These are phyloP conservation scores for Drosophila persimilis DNA, from an alignment of 1,140 invertebrate species.

Conservation along the genomic window DNA sequence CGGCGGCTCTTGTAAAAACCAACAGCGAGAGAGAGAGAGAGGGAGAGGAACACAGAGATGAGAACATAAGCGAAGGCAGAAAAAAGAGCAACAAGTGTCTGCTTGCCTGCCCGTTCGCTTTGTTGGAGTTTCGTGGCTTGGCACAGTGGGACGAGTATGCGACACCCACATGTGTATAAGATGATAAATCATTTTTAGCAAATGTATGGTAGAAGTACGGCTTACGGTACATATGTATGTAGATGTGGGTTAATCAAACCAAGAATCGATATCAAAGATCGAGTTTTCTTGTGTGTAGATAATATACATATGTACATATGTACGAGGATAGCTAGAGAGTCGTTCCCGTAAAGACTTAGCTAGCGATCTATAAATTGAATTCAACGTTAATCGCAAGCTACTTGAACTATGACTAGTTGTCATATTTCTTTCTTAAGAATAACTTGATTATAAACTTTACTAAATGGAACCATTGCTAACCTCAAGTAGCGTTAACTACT, in stretches of 20 bases:
- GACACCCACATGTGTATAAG: no score
- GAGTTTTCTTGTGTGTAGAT: no score
- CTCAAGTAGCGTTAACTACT: constrained; percentile 4
- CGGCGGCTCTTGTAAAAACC: constrained; percentile 33
- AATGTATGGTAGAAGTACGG: background rate
- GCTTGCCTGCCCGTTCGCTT: background rate
- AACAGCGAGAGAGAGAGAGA: constrained; percentile 2
- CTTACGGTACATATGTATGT: no score
- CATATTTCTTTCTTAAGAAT: background rate
- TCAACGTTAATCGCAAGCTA: no score
- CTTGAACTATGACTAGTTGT: no score
- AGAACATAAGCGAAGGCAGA: background rate
- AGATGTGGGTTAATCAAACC: no score
- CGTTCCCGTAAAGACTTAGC: no score
- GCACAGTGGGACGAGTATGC: constrained; percentile 1
- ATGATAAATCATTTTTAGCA: background rate
- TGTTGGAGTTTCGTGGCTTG: constrained; percentile 35
- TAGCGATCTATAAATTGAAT: no score
- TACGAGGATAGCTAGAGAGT: no score
- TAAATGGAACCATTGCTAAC: background rate
- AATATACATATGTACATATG: no score
- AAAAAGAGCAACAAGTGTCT: constrained; percentile 71
- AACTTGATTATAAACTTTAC: background rate
- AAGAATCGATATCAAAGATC: no score
- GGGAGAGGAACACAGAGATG: background rate